Percentiles rank a stretch among this genome's conserved stretches.
These are phyloP conservation scores for Tokudaia tokunoshimensis DNA, from an alignment of 2,797 vertebrate species.

Conservation along the genomic window DNA sequence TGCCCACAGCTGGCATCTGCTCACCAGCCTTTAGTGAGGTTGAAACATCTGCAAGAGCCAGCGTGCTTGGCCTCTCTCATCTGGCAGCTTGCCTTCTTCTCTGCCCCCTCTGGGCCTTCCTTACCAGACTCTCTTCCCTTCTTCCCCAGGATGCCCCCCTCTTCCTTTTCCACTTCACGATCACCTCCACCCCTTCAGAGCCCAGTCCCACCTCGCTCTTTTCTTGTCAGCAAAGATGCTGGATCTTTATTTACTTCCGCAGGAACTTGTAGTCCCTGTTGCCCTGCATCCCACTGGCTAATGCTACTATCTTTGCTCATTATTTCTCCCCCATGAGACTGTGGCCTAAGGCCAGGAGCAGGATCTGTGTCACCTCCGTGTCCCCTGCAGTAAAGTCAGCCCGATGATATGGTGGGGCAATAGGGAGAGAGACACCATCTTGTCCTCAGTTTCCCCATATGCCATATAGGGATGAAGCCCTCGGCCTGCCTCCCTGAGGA, in stretches of 20 bases:
- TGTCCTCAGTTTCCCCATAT: constrained; percentile 7
- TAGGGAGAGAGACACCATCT: neutral
- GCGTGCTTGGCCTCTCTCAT: neutral
- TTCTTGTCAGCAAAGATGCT: neutral
- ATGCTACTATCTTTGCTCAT: neutral
- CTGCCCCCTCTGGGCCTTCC: neutral
- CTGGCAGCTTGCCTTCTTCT: neutral
- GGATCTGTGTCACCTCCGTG: neutral
- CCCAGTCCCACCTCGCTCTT: neutral
- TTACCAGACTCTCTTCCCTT: neutral
- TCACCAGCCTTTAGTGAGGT: constrained; percentile 31
- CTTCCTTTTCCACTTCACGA: neutral
- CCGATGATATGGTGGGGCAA: neutral
- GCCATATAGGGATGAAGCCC: neutral
- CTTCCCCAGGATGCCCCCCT: neutral
- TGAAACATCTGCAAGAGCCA: constrained; percentile 33
- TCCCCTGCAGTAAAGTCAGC: neutral
- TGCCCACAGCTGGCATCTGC: constrained; percentile 45
- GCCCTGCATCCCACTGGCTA: neutral
- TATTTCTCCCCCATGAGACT: neutral
- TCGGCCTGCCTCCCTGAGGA: neutral
- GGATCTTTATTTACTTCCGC: neutral
- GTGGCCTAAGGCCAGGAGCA: neutral
- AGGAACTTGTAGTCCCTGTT: neutral
- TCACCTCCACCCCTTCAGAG: neutral